Base-by-base conservation (phyloP, 2,888 invertebrate genomes). In the Micropterix aruncella region DNA sequence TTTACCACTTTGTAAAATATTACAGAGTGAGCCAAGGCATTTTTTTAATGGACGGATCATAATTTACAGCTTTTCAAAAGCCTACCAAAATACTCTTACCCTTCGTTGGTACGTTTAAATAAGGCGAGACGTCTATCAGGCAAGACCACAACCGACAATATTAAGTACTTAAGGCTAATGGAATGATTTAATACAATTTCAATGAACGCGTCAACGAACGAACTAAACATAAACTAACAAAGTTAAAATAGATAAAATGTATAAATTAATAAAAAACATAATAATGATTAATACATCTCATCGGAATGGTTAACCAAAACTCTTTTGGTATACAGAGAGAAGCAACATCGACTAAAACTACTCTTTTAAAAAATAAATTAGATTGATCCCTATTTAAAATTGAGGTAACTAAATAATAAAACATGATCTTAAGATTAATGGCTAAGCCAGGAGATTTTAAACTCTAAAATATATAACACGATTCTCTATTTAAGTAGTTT, bases 101-200 rank as follows among this genome's bases (percentile, higher is more conserved):
- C 46, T 47, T 50, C 50, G 50, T 48, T 50, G 50, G 50, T 50
- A 50, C 39, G 48, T 48, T 47, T 50, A 50, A 49, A 15, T 44
- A 48, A 47, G 48, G 46, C 49, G 46, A 47, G 48, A 45, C 49
- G 50, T 69, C 68, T 71, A 70, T 68, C 68, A 70, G 70, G 71
- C 71, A 72, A 72, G 71, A 71, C 70, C 71, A 71, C 70, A 72
- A 72, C 71, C 70, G 66, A 70, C 69, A 70, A 50, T 47, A 50
- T 66, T 70, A 70, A 70, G 70, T 71, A 70, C 70, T 69, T 69
- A 69, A 41, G 60, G 59, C 69, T 70, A 71, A 63, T 66, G 70
- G 70, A 70, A 70, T 70, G 66, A 61, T 61, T 27, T 27, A 27
- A 27, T 27, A 12, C 7, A 27, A 27, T 27, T 27, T 12, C 27